phyloP scores from a whole-genome alignment of 2,888 invertebrate species.

The Cheiracanthium punctorium region DNA sequence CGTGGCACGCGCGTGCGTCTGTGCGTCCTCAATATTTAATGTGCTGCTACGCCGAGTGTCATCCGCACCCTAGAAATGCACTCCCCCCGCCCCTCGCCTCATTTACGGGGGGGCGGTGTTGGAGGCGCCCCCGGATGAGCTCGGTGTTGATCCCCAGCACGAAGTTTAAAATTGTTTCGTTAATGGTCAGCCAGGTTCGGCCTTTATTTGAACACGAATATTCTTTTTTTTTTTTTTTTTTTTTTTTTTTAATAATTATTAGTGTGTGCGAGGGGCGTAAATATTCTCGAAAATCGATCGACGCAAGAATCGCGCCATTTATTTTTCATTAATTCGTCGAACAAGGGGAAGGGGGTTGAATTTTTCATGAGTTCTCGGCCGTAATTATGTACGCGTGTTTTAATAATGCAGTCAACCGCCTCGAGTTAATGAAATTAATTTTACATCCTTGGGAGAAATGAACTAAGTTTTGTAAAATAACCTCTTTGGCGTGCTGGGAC shows the following conservation, averaged over 20 bases:
- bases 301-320: not conserved
- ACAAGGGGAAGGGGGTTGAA: not conserved
- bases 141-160: conserved; percentile 14
- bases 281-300: not conserved
- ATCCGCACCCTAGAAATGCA: conserved; percentile 42
- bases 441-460: too few species aligned
- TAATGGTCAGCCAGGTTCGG: conserved; percentile 5
- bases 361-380: not conserved
- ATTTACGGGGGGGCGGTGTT: not conserved
- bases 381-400: too few species aligned
- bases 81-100: not conserved
- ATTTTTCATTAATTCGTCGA: not conserved
- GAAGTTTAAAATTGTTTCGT: conserved; percentile 42
- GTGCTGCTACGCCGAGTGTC: conserved; percentile 32
- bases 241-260: not conserved
- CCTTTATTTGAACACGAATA: conserved; percentile 15
- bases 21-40: conserved; percentile 62
- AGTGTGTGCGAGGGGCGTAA: not conserved
- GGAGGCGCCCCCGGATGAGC: conserved; percentile 4
- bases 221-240: not conserved
- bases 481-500: too few species aligned
- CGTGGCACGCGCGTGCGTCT: conserved; percentile 27
- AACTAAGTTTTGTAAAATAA: too few species aligned
- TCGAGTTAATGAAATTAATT: not conserved
- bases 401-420: too few species aligned